phyloP scores from a whole-genome alignment of 2,113 vertebrate genomes.

The Myrmecophaga tridactyla region DNA sequence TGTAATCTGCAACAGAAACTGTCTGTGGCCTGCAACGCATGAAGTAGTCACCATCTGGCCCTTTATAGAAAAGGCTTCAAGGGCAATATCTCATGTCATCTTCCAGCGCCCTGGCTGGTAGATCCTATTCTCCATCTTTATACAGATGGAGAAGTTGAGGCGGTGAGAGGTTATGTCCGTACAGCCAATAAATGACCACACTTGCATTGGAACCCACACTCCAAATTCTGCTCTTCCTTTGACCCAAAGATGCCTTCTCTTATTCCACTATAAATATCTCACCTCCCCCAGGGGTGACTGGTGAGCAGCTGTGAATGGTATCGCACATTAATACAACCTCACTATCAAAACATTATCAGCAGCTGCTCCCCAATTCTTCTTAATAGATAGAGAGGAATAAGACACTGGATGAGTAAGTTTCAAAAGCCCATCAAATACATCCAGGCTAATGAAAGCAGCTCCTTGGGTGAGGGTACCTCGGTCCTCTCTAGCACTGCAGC shows the following conservation, averaged over 20 bases:
- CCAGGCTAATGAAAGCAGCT: no score
- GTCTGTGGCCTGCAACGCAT: neutral
- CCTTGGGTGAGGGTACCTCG: neutral
- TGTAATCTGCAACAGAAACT: neutral
- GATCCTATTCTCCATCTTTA: neutral
- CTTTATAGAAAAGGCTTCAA: neutral
- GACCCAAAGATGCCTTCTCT: neutral
- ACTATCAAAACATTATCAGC: neutral
- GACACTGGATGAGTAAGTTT: neutral
- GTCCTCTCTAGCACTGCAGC: rapidly evolving
- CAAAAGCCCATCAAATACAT: neutral
- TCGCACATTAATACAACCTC: neutral
- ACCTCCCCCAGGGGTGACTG: neutral
- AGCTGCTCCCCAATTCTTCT: neutral
- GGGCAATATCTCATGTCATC: rapidly evolving
- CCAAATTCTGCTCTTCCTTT: neutral
- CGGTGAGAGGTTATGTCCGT: neutral
- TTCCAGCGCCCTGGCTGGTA: neutral
- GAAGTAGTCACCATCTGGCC: neutral
- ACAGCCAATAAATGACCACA: neutral
- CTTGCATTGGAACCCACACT: neutral
- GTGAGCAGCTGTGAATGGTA: rapidly evolving
- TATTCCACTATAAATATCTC: neutral
- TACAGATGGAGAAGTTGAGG: neutral
- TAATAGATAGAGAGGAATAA: neutral